Conservation (phyloP, 2,113 vertebrate species). For the Silurus asotus region DNA sequence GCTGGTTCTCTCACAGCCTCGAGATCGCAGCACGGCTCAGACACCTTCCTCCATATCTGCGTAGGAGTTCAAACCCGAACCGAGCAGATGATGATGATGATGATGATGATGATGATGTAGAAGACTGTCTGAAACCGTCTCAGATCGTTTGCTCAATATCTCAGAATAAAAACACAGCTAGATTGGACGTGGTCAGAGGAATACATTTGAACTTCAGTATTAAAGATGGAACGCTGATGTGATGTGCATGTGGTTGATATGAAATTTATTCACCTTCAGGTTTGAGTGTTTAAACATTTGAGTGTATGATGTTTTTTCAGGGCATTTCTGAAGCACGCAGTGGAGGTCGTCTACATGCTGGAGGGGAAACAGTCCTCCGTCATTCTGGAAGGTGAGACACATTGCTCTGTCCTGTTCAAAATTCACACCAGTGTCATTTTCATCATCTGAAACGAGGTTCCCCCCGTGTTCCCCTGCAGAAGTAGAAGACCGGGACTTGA, state of each 20-base stretch:
- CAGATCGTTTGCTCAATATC: neutral
- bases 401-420: neutral
- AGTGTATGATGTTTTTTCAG: constrained; percentile 64
- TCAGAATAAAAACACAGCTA: neutral
- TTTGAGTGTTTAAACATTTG: neutral
- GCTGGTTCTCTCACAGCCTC: constrained; percentile 15
- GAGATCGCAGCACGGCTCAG: constrained; percentile 1
- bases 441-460: neutral
- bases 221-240: no score
- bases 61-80: constrained; percentile 6
- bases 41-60: constrained; percentile 7
- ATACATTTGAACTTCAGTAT: no score
- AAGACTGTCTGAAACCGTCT: neutral
- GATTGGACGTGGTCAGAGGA: neutral
- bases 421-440: neutral
- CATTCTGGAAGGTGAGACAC: constrained; percentile 83
- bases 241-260: no score
- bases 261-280: neutral
- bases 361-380: constrained; percentile 86
- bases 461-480: constrained; percentile 70
- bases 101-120: neutral
- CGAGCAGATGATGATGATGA: neutral
- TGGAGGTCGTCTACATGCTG: constrained; percentile 86
- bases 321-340: constrained; percentile 84
- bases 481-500: constrained; percentile 92